phyloP scores from a whole-genome alignment of 2,113 vertebrate species.

The Danio rerio region DNA sequence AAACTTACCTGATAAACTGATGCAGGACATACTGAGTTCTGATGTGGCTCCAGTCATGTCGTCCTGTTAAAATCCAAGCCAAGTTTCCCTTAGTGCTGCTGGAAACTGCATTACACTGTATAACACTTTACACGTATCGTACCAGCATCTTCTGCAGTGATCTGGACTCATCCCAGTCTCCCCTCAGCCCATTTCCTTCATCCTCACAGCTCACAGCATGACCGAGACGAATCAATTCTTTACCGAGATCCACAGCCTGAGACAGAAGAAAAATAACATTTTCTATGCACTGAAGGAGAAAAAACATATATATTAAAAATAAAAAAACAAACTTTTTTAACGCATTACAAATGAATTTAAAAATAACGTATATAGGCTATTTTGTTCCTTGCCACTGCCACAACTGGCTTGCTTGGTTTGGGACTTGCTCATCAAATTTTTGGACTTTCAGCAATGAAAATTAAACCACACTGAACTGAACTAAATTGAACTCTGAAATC shows the following conservation, averaged over 20 bases:
- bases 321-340: too few species aligned
- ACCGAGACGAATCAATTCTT: conserved; percentile 82
- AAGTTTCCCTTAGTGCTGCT: not conserved
- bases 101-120: not conserved
- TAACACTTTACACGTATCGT: conserved; percentile 42
- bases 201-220: conserved; percentile 76
- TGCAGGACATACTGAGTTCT: conserved; percentile 78
- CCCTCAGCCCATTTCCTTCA: conserved; percentile 36
- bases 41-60: conserved; percentile 73
- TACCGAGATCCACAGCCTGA: conserved; percentile 82
- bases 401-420: too few species aligned
- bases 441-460: too few species aligned
- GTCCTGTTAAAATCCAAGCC: conserved; percentile 62
- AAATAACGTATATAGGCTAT: too few species aligned
- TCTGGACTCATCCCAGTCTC: conserved; percentile 53
- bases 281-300: too few species aligned
- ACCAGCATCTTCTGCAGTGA: conserved; percentile 77
- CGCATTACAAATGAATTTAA: too few species aligned
- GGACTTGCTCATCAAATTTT: too few species aligned
- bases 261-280: not conserved
- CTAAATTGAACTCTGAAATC: too few species aligned
- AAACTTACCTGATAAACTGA: conserved; percentile 80
- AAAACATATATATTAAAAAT: too few species aligned
- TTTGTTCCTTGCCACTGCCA: too few species aligned
- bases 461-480: too few species aligned